phyloP scores from a whole-genome alignment of 2,888 invertebrate species.

The Tetrapedia diversipes region DNA sequence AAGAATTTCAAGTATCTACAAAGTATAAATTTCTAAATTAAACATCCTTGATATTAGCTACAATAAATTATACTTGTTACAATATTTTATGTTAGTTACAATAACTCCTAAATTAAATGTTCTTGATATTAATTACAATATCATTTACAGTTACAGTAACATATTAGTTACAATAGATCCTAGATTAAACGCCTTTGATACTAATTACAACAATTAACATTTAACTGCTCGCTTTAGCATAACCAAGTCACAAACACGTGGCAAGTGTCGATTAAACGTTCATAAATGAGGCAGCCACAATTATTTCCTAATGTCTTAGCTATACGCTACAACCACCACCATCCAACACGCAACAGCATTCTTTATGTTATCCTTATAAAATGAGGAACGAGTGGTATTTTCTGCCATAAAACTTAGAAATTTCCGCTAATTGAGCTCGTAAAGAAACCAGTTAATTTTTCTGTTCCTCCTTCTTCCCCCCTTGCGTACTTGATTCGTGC shows the following conservation, averaged over 20 bases:
- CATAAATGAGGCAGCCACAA: background rate
- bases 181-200: background rate
- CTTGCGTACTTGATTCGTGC: background rate
- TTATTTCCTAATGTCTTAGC: constrained; percentile 17
- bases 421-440: constrained; percentile 44
- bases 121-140: background rate
- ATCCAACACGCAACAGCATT: background rate
- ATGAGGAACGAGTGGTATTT: constrained; percentile 56
- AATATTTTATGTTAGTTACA: background rate
- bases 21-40: background rate
- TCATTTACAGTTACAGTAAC: too few relatives aligned
- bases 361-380: constrained; percentile 57
- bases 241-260: background rate
- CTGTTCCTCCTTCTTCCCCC: background rate
- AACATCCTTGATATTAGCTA: background rate
- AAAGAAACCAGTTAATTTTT: constrained; percentile 34
- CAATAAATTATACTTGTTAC: too few relatives aligned
- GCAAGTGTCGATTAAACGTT: background rate
- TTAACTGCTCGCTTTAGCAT: background rate
- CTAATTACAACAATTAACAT: background rate
- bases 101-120: background rate
- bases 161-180: constrained; percentile 1
- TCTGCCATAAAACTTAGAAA: constrained; percentile 49
- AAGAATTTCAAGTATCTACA: background rate
- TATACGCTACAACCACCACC: background rate